Conservation (phyloP, 2,797 vertebrate genomes). For the Staurois parvus region DNA sequence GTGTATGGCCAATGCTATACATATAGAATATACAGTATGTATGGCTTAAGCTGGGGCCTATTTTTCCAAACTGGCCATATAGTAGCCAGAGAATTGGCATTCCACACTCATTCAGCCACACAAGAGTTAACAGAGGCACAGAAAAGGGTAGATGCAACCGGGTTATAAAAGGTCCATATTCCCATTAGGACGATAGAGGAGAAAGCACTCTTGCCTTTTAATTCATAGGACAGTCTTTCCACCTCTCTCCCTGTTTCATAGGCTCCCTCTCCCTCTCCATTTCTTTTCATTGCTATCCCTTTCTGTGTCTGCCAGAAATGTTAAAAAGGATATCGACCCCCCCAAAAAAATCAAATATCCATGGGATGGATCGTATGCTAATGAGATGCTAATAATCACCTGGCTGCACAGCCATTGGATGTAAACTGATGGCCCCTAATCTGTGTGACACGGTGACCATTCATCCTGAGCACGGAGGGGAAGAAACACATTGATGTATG, state of each 20-base stretch:
- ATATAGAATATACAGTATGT: neutral
- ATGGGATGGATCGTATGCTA: constrained; percentile 57
- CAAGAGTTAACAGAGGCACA: constrained; percentile 41
- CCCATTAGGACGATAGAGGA: constrained; percentile 49
- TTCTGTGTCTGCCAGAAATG: constrained; percentile 64
- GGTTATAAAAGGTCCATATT: constrained; percentile 52
- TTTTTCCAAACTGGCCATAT: constrained; percentile 3
- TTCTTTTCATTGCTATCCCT: constrained; percentile 52
- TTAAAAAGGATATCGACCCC: constrained; percentile 63
- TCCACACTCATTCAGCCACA: constrained; percentile 12
- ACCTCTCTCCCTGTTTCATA: constrained; percentile 31
- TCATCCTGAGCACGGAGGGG: constrained; percentile 56
- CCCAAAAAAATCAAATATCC: constrained; percentile 43
- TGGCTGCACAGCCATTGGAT: constrained; percentile 54
- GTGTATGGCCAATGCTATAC: neutral
- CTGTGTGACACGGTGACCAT: constrained; percentile 62
- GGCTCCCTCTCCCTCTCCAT: constrained; percentile 41
- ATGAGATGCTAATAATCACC: constrained; percentile 62
- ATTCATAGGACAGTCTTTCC: constrained; percentile 53
- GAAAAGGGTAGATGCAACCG: constrained; percentile 38
- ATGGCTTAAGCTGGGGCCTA: neutral
- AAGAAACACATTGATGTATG: constrained; percentile 64
- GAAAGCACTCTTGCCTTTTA: constrained; percentile 37
- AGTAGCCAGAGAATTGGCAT: constrained; percentile 25
- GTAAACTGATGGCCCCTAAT: constrained; percentile 62